phyloP scores from a whole-genome alignment of 2,113 vertebrate genomes.

The Trogon surrucura region DNA sequence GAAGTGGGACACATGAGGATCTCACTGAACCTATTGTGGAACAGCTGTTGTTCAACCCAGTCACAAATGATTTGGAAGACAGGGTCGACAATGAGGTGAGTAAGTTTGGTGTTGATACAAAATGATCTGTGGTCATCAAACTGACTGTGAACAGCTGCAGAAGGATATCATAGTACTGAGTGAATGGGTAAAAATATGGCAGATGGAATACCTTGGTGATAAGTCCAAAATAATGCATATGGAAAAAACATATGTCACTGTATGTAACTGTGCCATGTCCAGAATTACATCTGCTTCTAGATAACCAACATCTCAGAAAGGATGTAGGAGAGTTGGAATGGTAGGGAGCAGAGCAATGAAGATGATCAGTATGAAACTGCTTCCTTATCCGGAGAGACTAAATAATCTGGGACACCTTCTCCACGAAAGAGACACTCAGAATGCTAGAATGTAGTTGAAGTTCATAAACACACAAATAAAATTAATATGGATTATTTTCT shows the following conservation, averaged over 20 bases:
- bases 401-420: neutral
- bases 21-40: neutral
- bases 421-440: neutral
- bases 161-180: neutral
- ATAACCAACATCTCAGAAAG: neutral
- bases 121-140: conserved; percentile 46
- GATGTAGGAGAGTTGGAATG: neutral
- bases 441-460: neutral
- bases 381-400: neutral
- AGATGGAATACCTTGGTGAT: conserved; percentile 27
- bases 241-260: conserved; percentile 21
- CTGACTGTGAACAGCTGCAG: conserved; percentile 52
- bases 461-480: neutral
- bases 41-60: neutral
- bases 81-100: neutral
- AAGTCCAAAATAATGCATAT: conserved; percentile 4
- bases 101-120: neutral
- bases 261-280: neutral
- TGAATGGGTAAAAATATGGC: neutral
- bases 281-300: neutral
- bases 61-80: neutral
- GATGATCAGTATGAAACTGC: neutral
- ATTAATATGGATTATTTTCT: neutral
- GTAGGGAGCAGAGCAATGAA: neutral
- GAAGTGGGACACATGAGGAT: neutral